Percentiles rank a stretch among this genome's conserved stretches.
phyloP scores from a whole-genome alignment of 1,140 invertebrate genomes.

The Drosophila triauraria region DNA sequence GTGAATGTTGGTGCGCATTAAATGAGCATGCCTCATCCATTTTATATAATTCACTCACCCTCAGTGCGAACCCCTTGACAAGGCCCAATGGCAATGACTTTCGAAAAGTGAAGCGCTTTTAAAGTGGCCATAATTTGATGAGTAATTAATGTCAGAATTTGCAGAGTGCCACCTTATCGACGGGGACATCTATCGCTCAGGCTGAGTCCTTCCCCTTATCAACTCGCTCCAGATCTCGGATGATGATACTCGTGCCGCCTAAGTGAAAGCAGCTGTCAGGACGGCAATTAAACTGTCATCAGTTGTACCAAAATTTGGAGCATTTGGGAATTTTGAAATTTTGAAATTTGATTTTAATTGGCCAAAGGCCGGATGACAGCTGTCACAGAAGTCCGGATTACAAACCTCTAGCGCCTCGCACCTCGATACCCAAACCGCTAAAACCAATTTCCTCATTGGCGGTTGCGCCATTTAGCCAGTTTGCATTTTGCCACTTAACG shows the following conservation, averaged over 20 bases:
- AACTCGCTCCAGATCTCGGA: constrained; percentile 42
- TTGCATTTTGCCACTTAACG: constrained; percentile 72
- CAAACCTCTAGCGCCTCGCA: not conserved
- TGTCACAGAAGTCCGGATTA: constrained; percentile 47
- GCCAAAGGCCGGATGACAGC: constrained; percentile 69
- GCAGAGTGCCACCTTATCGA: constrained; percentile 47
- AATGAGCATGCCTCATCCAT: constrained; percentile 6
- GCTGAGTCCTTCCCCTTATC: constrained; percentile 35
- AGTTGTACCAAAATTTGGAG: constrained; percentile 54
- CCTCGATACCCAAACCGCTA: constrained; percentile 53
- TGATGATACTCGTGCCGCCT: constrained; percentile 60
- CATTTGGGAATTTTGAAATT: constrained; percentile 59
- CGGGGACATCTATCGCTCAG: constrained; percentile 12
- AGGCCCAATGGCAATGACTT: constrained; percentile 49
- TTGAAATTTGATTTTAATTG: constrained; percentile 82
- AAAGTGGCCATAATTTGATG: constrained; percentile 59
- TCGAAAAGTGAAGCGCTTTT: constrained; percentile 31
- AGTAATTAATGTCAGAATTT: constrained; percentile 72
- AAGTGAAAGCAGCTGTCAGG: constrained; percentile 75
- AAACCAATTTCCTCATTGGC: constrained; percentile 74
- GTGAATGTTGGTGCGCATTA: not conserved
- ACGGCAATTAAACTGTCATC: constrained; percentile 78
- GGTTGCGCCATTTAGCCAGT: constrained; percentile 68
- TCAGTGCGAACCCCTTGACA: not conserved
- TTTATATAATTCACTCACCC: constrained; percentile 2